Base-by-base conservation (phyloP, 1,140 invertebrate genomes). In the Pristionchus pacificus region DNA sequence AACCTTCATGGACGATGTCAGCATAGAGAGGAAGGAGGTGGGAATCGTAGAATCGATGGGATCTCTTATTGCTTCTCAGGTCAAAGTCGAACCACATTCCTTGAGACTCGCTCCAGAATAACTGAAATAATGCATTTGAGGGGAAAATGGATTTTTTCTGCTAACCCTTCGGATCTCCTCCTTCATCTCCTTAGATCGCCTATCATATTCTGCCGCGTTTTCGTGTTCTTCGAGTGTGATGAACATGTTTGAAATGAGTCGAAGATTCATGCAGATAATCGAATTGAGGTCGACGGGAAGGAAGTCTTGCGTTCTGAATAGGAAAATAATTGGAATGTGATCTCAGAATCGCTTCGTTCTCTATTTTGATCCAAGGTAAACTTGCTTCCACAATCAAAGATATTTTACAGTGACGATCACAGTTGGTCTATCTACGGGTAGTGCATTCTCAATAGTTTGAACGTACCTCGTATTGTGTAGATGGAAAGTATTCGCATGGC, bases 31-130 rank as follows among this genome's bases (percentile, higher is more conserved):
- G 93, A 0, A 91, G 86, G 0, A 95, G 85, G 81, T 94, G 94
- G 0, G 91, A 90, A 0, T 91, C 89, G 77, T 91, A 92, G 84
- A 93, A 95, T 57, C 31, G 68, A 2, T 89, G 88, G 1, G 89
- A 85, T 0, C 88, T 87, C 59, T 89, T 90, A 25, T 85, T 79
- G 55, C 83, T 84, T 1, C 89, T 83, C 15, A 91, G 81, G 80
- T 92, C 92, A 79, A 90, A 93, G 84, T 95, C 93, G 66, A 93
- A 85, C 93, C 93, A 95, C 3, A 88, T 87, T 0, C 92, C 92
- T 0, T 88, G 88, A 75, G 91, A 89, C 72, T 93, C 90, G 81
- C 94, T 90, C 92, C 93, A 96, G 0, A 95, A 85, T 0, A 95
- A 87, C 27, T 67, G 25, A 67, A 3, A 67, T 6, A 1, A 19